Conservation (phyloP, 2,888 invertebrate species). For the Acleris cristana region DNA sequence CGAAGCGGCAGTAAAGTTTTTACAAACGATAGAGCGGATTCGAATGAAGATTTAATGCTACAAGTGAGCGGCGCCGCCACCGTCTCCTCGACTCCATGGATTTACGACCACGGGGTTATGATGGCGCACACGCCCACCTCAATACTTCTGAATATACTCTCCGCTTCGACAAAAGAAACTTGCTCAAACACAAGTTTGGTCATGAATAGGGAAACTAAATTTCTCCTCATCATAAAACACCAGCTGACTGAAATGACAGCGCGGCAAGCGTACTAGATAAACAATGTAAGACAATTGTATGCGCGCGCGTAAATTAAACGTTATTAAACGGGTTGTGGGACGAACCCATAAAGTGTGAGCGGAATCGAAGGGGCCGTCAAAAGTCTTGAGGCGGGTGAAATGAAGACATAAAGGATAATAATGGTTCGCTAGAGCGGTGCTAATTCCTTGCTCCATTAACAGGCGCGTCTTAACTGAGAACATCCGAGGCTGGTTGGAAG, state of each 20-base stretch:
- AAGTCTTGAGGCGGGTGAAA: slow-evolving; percentile 58
- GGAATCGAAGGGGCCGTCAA: slow-evolving; percentile 48
- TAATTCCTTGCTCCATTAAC: slow-evolving; percentile 72
- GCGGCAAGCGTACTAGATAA: slow-evolving; percentile 33
- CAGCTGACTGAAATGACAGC: slow-evolving; percentile 37
- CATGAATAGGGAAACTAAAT: slow-evolving; percentile 41
- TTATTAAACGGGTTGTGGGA: slow-evolving; percentile 20
- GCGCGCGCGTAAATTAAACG: slow-evolving; percentile 36
- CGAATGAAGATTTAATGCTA: slow-evolving; percentile 55
- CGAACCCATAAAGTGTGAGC: slow-evolving; percentile 42
- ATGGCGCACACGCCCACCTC: slow-evolving; percentile 51
- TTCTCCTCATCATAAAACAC: slow-evolving; percentile 38
- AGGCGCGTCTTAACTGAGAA: slow-evolving; percentile 58
- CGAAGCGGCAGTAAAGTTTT: slow-evolving; percentile 54
- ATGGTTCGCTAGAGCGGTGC: slow-evolving; percentile 60
- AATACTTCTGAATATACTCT: slow-evolving; percentile 41
- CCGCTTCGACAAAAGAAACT: slow-evolving; percentile 40
- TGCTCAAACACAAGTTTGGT: slow-evolving; percentile 38
- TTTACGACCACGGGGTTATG: slow-evolving; percentile 60
- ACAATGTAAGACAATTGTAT: slow-evolving; percentile 37
- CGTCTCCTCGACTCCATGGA: slow-evolving; percentile 48
- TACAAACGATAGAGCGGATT: slow-evolving; percentile 55
- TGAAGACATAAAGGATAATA: slow-evolving; percentile 68
- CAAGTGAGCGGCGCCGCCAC: slow-evolving; percentile 51
- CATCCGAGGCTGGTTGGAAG: slow-evolving; percentile 55